These are phyloP conservation scores for Acanthurus tractus DNA, from an alignment of 2,797 vertebrate species.

Conservation along the genomic window DNA sequence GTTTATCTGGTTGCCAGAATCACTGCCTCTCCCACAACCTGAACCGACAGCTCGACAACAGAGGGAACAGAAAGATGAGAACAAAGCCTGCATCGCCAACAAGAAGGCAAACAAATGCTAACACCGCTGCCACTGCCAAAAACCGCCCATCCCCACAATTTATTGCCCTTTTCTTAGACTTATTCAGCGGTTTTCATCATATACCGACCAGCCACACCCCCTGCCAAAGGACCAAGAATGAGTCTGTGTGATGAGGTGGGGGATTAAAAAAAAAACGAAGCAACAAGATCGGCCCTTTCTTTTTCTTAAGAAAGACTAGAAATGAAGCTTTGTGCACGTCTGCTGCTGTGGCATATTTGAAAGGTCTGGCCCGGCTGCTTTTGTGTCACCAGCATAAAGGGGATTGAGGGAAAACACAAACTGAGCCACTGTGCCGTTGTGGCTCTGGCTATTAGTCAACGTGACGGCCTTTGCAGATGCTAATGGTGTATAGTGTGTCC, in stretches of 20 bases:
- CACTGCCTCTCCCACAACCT: constrained; percentile 80
- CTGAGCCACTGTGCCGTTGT: constrained; percentile 90
- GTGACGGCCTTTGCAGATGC: constrained; percentile 96
- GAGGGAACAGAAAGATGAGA: constrained; percentile 82
- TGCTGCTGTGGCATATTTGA: constrained; percentile 92
- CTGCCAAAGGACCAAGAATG: constrained; percentile 63
- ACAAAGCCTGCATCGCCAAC: constrained; percentile 85
- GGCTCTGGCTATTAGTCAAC: constrained; percentile 88
- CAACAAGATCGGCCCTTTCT: constrained; percentile 83
- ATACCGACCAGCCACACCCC: constrained; percentile 63
- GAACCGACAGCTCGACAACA: constrained; percentile 87
- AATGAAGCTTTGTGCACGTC: constrained; percentile 92
- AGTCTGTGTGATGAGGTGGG: constrained; percentile 73
- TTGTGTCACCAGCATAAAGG: constrained; percentile 95
- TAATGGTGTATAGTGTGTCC: constrained; percentile 94
- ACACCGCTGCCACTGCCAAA: constrained; percentile 89
- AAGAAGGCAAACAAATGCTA: constrained; percentile 93
- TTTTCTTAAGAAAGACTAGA: constrained; percentile 82
- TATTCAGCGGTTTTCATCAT: constrained; percentile 86
- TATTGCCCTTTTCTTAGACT: constrained; percentile 86
- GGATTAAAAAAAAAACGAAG: constrained; percentile 76
- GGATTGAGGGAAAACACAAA: constrained; percentile 91
- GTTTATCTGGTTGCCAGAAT: constrained; percentile 45
- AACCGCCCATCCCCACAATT: constrained; percentile 90
- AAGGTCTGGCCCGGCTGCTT: constrained; percentile 92